Conservation (phyloP, 2,113 vertebrate genomes). For the Mohoua ochrocephala region DNA sequence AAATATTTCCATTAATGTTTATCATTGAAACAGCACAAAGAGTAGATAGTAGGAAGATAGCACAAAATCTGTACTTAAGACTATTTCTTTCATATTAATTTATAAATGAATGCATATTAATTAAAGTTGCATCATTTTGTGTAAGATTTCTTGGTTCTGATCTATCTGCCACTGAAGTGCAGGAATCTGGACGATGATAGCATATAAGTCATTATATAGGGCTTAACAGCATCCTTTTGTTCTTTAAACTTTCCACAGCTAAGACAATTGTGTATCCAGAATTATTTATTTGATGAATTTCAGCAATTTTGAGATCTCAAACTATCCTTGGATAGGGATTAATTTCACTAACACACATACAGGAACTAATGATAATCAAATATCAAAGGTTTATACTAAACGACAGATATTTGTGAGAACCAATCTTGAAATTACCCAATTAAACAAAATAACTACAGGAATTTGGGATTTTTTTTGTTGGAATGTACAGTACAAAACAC, state of each 20-base stretch:
- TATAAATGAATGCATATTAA: not conserved
- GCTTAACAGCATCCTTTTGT: not conserved
- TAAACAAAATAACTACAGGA: not conserved
- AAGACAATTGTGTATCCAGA: not conserved
- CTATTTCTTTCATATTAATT: not conserved
- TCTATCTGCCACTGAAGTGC: not conserved
- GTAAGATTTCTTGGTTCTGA: not conserved
- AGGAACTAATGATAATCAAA: not conserved
- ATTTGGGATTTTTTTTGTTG: not conserved
- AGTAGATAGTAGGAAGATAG: not conserved
- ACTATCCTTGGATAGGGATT: not conserved
- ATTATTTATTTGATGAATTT: not conserved
- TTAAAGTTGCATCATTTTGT: not conserved
- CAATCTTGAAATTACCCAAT: not conserved
- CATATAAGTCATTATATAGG: not conserved
- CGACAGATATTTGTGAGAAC: not conserved
- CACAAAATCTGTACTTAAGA: not conserved
- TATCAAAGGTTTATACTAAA: not conserved
- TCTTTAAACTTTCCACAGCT: not conserved
- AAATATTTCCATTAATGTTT: not conserved
- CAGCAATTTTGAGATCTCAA: not conserved
- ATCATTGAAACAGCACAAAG: not conserved
- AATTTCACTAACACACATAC: not conserved
- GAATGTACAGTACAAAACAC: not conserved
- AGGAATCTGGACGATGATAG: not conserved